phyloP scores from a whole-genome alignment of 2,113 vertebrate species.

The Notothenia rossii region DNA sequence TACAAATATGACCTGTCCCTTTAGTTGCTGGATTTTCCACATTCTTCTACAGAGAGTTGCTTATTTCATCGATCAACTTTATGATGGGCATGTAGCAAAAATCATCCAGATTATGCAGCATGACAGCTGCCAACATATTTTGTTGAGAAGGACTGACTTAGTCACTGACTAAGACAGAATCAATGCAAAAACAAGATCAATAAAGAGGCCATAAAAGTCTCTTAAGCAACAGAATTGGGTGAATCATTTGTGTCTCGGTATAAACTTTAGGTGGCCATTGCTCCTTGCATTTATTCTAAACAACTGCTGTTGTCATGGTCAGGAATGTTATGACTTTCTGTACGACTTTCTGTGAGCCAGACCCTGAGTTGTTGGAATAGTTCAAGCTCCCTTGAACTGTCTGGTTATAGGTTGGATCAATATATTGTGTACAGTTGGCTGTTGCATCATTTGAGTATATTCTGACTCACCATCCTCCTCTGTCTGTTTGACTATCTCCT shows the following conservation, averaged over 20 bases:
- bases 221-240: no score
- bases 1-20: no score
- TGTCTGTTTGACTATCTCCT: constrained; percentile 95
- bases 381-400: background rate
- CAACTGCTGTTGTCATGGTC: no score
- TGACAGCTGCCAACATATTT: background rate
- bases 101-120: background rate
- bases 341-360: no score
- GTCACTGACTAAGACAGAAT: background rate
- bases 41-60: background rate
- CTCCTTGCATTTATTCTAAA: no score
- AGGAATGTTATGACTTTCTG: no score
- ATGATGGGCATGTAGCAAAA: background rate
- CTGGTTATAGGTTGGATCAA: background rate
- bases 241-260: no score
- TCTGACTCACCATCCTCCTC: constrained; percentile 91
- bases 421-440: background rate
- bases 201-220: no score
- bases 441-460: background rate
- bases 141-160: background rate
- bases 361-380: background rate
- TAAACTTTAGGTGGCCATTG: no score
- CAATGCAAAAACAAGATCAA: background rate
- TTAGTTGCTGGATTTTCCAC: background rate
- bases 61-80: background rate